These are phyloP conservation scores for Xiphophorus hellerii DNA, from an alignment of 2,113 vertebrate species.

Conservation along the genomic window DNA sequence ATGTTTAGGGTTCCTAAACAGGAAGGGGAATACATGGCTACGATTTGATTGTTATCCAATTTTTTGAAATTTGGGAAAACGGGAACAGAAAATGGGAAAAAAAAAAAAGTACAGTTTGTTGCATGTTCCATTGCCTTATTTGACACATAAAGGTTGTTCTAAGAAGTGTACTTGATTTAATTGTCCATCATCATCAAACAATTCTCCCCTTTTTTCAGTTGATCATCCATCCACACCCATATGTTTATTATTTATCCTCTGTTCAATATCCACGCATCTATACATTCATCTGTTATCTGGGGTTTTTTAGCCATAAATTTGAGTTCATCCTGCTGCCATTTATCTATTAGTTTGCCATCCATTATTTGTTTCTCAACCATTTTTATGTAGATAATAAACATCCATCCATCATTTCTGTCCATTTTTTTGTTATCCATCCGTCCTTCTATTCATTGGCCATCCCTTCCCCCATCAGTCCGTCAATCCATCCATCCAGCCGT, in stretches of 20 bases:
- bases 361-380: not conserved
- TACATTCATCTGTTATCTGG: no score
- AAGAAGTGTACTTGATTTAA: no score
- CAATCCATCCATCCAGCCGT: not conserved
- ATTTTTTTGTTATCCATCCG: not conserved
- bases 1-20: conserved; percentile 39
- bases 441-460: not conserved
- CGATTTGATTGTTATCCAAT: not conserved
- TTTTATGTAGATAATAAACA: not conserved
- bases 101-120: not conserved
- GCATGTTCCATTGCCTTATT: not conserved
- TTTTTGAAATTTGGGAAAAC: not conserved
- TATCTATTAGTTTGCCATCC: not conserved
- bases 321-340: not conserved
- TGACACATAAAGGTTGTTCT: not conserved
- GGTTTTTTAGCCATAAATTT: not conserved
- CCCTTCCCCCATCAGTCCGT: not conserved
- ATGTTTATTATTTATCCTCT: no score
- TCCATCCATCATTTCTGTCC: not conserved
- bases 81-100: no score
- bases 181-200: no score
- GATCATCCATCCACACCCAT: no score
- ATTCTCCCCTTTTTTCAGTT: no score
- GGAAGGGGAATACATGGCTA: not conserved
- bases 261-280: no score